These are phyloP conservation scores for Piscicola geometra DNA, from an alignment of 2,888 invertebrate genomes.

Conservation along the genomic window DNA sequence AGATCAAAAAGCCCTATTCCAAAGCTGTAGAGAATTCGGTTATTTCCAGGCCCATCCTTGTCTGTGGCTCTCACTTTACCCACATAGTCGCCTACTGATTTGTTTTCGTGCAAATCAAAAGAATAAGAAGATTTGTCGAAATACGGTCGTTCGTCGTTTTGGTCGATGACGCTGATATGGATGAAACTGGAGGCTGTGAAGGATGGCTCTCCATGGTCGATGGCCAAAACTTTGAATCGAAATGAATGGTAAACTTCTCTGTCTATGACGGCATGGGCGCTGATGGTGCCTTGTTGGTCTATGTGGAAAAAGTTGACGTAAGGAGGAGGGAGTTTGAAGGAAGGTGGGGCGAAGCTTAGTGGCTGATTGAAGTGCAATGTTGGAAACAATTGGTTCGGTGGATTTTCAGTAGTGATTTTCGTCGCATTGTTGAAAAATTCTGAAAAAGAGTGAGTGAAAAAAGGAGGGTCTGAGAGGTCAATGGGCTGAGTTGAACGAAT, in stretches of 20 bases:
- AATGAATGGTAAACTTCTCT: conserved; percentile 57
- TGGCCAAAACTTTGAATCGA: conserved; percentile 68
- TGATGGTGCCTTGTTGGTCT: conserved; percentile 57
- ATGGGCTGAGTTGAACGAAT: not conserved
- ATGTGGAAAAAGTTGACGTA: conserved; percentile 36
- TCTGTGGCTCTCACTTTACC: conserved; percentile 41
- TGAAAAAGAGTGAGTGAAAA: not conserved
- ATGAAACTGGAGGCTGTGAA: conserved; percentile 79
- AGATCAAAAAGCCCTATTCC: conserved; percentile 16
- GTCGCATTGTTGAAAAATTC: conserved; percentile 18
- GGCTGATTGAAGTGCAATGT: too few relatives aligned
- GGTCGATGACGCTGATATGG: conserved; percentile 40
- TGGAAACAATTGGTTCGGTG: too few relatives aligned
- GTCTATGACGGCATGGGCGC: conserved; percentile 41
- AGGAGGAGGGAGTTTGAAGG: conserved; percentile 23
- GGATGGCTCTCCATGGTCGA: conserved; percentile 76
- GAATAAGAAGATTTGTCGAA: conserved; percentile 38
- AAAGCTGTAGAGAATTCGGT: conserved; percentile 38
- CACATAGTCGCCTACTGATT: conserved; percentile 50
- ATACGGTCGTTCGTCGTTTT: conserved; percentile 42
- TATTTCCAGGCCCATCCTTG: conserved; percentile 38
- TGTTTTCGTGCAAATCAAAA: conserved; percentile 42
- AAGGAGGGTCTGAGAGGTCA: not conserved
- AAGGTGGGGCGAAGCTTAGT: too few relatives aligned
- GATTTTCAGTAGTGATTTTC: conserved; percentile 31